These are phyloP conservation scores for Hyppa rectilinea DNA, from an alignment of 2,888 invertebrate genomes.

Conservation along the genomic window DNA sequence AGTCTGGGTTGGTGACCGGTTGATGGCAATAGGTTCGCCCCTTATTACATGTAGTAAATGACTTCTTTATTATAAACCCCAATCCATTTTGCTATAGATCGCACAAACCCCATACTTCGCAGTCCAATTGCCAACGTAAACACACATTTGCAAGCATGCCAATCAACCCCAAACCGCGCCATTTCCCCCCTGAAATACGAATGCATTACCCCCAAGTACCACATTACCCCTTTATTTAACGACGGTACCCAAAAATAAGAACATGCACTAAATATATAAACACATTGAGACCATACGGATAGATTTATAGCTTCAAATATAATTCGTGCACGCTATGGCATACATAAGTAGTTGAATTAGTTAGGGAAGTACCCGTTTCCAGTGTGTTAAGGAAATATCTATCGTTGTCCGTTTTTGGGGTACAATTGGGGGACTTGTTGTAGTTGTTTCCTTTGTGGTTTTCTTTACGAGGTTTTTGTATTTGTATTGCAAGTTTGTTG, in stretches of 20 bases:
- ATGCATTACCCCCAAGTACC: constrained; percentile 58
- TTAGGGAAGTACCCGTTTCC: constrained; percentile 73
- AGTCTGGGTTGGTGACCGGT: too few species aligned
- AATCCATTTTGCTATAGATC: constrained; percentile 21
- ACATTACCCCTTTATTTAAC: constrained; percentile 69
- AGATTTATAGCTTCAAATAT: constrained; percentile 80
- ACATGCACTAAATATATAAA: constrained; percentile 73
- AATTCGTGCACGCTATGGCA: constrained; percentile 75
- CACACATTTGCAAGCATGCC: constrained; percentile 44
- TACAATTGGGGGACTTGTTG: constrained; percentile 45
- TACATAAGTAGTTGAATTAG: constrained; percentile 79
- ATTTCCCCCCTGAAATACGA: constrained; percentile 60
- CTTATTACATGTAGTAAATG: too few species aligned
- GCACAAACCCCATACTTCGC: constrained; percentile 26
- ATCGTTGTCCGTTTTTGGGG: constrained; percentile 59
- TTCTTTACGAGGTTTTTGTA: constrained; percentile 36
- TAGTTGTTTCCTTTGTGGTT: constrained; percentile 35
- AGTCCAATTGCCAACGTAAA: constrained; percentile 16
- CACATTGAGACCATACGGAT: constrained; percentile 63
- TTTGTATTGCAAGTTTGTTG: constrained; percentile 13
- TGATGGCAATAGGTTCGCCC: too few species aligned
- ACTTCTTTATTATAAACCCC: background rate
- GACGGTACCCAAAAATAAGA: constrained; percentile 64
- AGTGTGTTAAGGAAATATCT: constrained; percentile 70
- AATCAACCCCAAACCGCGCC: constrained; percentile 42